phyloP scores from a whole-genome alignment of 2,888 invertebrate genomes.

The Oxytorus armatus region DNA sequence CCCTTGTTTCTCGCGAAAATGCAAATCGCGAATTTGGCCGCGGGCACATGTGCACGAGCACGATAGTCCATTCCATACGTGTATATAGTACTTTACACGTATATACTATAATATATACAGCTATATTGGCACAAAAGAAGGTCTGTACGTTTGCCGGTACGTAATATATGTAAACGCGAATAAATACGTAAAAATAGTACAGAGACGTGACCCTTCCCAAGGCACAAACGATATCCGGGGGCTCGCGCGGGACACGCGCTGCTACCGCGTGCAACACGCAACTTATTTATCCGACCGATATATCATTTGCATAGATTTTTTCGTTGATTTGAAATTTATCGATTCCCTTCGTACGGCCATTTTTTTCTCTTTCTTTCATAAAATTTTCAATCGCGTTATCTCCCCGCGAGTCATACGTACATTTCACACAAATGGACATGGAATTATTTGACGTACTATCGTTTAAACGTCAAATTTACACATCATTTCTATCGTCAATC shows the following conservation, averaged over 20 bases:
- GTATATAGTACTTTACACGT: too few relatives aligned
- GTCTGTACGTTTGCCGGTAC: background rate
- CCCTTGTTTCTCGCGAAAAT: conserved; percentile 64
- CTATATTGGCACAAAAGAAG: too few relatives aligned
- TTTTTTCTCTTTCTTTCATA: background rate
- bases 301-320: conserved; percentile 46
- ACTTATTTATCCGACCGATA: background rate
- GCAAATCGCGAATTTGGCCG: conserved; percentile 65
- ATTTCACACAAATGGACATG: background rate
- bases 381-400: background rate
- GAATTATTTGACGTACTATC: background rate
- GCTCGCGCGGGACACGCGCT: conserved; percentile 1
- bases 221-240: conserved; percentile 51
- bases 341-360: background rate
- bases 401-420: background rate
- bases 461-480: conserved; percentile 6
- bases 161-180: conserved; percentile 13
- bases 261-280: conserved; percentile 61
- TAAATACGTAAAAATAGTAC: conserved; percentile 43
- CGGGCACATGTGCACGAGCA: conserved; percentile 34
- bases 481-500: background rate
- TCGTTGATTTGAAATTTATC: conserved; percentile 25
- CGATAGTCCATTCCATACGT: conserved; percentile 18
- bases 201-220: conserved; percentile 24
- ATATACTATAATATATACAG: too few relatives aligned